Conservation (phyloP, 2,888 invertebrate species). For the Polydrusus cervinus region DNA sequence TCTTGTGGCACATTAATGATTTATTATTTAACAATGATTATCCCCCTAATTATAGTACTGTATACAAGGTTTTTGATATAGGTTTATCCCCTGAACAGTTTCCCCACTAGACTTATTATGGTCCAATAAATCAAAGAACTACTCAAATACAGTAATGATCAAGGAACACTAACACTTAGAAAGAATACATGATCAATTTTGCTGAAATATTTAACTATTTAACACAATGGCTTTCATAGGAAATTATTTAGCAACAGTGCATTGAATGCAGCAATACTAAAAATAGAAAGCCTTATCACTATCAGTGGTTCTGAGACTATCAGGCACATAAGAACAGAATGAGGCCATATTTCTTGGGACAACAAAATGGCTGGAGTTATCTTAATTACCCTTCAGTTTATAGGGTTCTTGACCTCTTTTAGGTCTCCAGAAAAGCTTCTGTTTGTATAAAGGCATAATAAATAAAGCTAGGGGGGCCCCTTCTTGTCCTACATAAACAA, state of each 20-base stretch:
- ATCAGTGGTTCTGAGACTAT: no score
- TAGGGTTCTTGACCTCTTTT: constrained; percentile 5
- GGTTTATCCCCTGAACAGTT: no score
- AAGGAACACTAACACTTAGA: neutral
- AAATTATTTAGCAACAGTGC: constrained; percentile 2
- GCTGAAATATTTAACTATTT: neutral
- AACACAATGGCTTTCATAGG: neutral
- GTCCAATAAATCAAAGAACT: no score
- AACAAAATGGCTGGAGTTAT: constrained; percentile 28
- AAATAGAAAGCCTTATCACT: constrained; percentile 18
- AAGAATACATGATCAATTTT: neutral
- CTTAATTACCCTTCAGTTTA: constrained; percentile 14
- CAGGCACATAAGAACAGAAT: constrained; percentile 14
- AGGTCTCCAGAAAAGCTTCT: neutral
- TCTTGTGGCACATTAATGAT: neutral
- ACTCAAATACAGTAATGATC: neutral
- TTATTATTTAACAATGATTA: no score
- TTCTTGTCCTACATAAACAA: constrained; percentile 34
- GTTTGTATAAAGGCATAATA: constrained; percentile 1
- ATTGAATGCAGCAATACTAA: constrained; percentile 1
- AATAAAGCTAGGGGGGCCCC: constrained; percentile 1
- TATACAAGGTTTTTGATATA: no score
- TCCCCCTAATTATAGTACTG: no score
- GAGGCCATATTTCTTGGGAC: constrained; percentile 21
- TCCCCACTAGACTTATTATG: no score